Conservation (phyloP, 1,140 invertebrate genomes). For the Campoletis sonorensis region DNA sequence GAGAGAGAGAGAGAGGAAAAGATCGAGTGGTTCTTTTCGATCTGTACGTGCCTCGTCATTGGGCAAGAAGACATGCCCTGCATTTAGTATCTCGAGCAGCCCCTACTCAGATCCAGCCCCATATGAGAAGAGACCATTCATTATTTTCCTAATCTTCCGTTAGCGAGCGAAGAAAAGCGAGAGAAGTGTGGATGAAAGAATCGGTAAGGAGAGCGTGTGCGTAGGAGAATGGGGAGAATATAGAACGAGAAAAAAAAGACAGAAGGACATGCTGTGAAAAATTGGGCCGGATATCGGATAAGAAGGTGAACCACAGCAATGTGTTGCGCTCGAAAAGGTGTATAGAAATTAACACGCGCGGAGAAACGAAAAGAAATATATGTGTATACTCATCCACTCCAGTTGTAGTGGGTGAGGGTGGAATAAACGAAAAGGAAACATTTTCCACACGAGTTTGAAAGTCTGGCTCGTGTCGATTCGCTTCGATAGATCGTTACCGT, state of each 20-base stretch:
- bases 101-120: constrained; percentile 36
- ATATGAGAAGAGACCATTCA: constrained; percentile 41
- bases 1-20: not conserved
- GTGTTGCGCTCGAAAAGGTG: constrained; percentile 52
- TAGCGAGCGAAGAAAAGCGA: constrained; percentile 50
- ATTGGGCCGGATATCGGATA: constrained; percentile 65
- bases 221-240: not conserved
- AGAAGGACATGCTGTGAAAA: constrained; percentile 49
- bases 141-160: constrained; percentile 65
- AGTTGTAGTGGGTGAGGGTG: not conserved
- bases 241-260: constrained; percentile 28
- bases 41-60: constrained; percentile 25
- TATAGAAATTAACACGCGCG: constrained; percentile 10
- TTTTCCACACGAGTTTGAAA: constrained; percentile 14
- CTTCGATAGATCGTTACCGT: constrained; percentile 30
- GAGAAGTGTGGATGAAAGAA: constrained; percentile 20
- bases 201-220: not conserved
- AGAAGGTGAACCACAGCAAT: constrained; percentile 58
- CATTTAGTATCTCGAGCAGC: constrained; percentile 36
- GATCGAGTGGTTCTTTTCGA: constrained; percentile 42
- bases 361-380: constrained; percentile 16
- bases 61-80: constrained; percentile 26
- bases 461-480: constrained; percentile 51
- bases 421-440: constrained; percentile 10
- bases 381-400: not conserved